Evolutionary conservation across 2,888 invertebrate genomes (phyloP).

Genomic region (Stenichneumon culpator): DNA sequence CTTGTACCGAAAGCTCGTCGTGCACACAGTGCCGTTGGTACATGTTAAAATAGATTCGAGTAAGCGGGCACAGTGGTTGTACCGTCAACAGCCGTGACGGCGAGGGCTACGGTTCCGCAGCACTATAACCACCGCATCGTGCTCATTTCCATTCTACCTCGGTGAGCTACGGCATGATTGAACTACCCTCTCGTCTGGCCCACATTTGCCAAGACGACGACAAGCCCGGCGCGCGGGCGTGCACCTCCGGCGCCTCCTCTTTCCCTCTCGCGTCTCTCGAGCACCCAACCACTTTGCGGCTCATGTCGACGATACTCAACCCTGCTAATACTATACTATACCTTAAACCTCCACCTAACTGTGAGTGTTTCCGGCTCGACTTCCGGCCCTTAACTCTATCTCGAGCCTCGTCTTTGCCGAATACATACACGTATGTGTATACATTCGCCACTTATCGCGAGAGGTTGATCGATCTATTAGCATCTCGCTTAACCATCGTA

Average conservation of each 20-base stretch:
- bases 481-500: slow-evolving; percentile 60
- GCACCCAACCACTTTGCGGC: slow-evolving; percentile 64
- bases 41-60: slow-evolving; percentile 52
- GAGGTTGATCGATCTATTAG: slow-evolving; percentile 66
- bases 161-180: slow-evolving; percentile 71
- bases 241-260: slow-evolving; percentile 55
- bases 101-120: background rate
- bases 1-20: slow-evolving; percentile 8
- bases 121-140: slow-evolving; percentile 12
- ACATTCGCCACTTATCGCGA: slow-evolving; percentile 59
- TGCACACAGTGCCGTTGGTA: background rate
- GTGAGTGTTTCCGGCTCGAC: slow-evolving; percentile 67
- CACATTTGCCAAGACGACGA: slow-evolving; percentile 68
- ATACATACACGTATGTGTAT: slow-evolving; percentile 34
- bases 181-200: slow-evolving; percentile 74
- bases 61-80: background rate
- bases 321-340: slow-evolving; percentile 54
- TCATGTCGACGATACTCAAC: slow-evolving; percentile 65
- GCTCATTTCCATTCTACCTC: slow-evolving; percentile 65
- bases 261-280: slow-evolving; percentile 14
- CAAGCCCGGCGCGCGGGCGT: slow-evolving; percentile 53
- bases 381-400: slow-evolving; percentile 55
- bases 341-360: slow-evolving; percentile 56
- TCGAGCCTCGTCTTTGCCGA: slow-evolving; percentile 45
- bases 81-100: slow-evolving; percentile 15